Conservation (phyloP, 2,113 vertebrate genomes). For the Nothobranchius furzeri region DNA sequence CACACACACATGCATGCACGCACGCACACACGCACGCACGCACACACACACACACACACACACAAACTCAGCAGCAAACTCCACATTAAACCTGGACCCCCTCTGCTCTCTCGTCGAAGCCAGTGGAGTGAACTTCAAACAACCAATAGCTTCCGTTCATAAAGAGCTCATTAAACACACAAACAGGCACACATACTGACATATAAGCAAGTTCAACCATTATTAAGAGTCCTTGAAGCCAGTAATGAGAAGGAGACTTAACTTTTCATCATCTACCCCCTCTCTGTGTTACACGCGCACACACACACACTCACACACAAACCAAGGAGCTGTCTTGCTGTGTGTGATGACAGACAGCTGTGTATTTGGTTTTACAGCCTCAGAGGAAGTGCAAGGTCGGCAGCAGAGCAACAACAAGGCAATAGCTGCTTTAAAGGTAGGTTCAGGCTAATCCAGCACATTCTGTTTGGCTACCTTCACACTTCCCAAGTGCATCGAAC, state of each 20-base stretch:
- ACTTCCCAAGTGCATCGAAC: too few relatives aligned
- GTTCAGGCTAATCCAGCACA: neutral
- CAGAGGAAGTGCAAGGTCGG: slow-evolving; percentile 59
- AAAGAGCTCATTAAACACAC: slow-evolving; percentile 47
- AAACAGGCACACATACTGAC: slow-evolving; percentile 26
- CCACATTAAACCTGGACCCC: slow-evolving; percentile 12
- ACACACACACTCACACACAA: slow-evolving; percentile 5
- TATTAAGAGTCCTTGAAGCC: slow-evolving; percentile 41
- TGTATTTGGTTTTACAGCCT: slow-evolving; percentile 60
- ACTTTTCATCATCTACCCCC: slow-evolving; percentile 43
- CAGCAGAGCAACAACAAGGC: slow-evolving; percentile 61
- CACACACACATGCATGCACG: neutral
- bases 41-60: slow-evolving; percentile 5
- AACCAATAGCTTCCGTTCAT: slow-evolving; percentile 61
- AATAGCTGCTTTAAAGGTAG: slow-evolving; percentile 23
- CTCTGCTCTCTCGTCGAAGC: slow-evolving; percentile 34
- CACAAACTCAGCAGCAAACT: slow-evolving; percentile 1
- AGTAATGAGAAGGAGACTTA: slow-evolving; percentile 71
- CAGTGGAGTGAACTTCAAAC: slow-evolving; percentile 71
- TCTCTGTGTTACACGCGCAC: neutral
- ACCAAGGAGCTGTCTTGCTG: slow-evolving; percentile 49
- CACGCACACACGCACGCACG: neutral
- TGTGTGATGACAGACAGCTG: slow-evolving; percentile 75
- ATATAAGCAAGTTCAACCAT: slow-evolving; percentile 27
- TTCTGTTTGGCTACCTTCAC: too few relatives aligned